phyloP scores from a whole-genome alignment of 2,888 invertebrate genomes.

The Caenorhabditis zanzibari region DNA sequence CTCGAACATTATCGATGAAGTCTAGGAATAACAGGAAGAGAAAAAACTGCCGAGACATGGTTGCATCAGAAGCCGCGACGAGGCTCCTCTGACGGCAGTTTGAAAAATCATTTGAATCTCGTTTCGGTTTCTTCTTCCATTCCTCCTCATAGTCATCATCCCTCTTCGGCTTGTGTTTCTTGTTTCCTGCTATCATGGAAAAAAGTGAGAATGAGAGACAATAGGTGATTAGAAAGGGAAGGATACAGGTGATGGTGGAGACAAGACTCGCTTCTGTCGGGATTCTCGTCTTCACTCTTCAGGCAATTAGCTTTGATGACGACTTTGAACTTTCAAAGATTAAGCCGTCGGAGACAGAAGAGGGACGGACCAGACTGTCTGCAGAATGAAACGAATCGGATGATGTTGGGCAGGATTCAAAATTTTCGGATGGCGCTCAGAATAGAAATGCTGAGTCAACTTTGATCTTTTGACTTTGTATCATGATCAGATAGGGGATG shows the following conservation, averaged over 20 bases:
- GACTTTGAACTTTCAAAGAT: slow-evolving; percentile 61
- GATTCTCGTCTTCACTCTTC: background rate
- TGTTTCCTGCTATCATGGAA: slow-evolving; percentile 27
- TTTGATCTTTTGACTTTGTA: slow-evolving; percentile 55
- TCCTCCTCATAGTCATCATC: slow-evolving; percentile 11
- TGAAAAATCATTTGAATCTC: slow-evolving; percentile 63
- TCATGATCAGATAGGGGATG: slow-evolving; percentile 16
- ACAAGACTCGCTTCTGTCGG: slow-evolving; percentile 32
- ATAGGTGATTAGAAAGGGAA: slow-evolving; percentile 38
- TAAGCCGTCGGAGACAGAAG: background rate
- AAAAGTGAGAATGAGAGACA: slow-evolving; percentile 43
- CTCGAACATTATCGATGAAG: slow-evolving; percentile 30
- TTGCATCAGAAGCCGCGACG: slow-evolving; percentile 52
- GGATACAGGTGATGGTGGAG: slow-evolving; percentile 31
- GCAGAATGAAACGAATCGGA: slow-evolving; percentile 3
- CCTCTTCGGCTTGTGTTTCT: slow-evolving; percentile 27
- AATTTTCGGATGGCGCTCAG: slow-evolving; percentile 12
- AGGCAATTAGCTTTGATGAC: slow-evolving; percentile 36
- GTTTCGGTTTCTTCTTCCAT: slow-evolving; percentile 39
- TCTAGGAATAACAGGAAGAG: slow-evolving; percentile 32
- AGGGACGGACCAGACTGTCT: slow-evolving; percentile 30
- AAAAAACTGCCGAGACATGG: slow-evolving; percentile 55
- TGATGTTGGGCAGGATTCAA: background rate
- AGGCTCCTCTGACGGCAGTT: slow-evolving; percentile 58
- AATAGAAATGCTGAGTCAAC: slow-evolving; percentile 43